phyloP scores from a whole-genome alignment of 1,140 invertebrate species.

The Lordiphosa clarofinis region DNA sequence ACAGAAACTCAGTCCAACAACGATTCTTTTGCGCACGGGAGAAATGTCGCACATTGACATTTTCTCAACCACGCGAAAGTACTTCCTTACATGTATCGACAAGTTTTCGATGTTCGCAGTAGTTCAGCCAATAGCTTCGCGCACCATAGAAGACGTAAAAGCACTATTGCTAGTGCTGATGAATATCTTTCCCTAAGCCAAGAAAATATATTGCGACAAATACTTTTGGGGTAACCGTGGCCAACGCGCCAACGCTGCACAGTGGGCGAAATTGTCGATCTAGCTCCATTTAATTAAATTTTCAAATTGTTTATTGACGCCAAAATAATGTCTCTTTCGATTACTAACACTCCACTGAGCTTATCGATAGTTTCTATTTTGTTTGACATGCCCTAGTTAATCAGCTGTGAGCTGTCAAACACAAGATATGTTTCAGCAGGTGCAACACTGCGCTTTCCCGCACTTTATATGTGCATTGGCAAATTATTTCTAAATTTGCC shows the following conservation, averaged over 20 bases:
- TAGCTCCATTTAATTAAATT: no score
- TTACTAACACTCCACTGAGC: no score
- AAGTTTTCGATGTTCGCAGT: slow-evolving; percentile 32
- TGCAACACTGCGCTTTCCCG: no score
- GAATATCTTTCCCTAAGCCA: slow-evolving; percentile 23
- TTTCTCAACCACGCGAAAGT: slow-evolving; percentile 16
- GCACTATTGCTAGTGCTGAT: slow-evolving; percentile 18
- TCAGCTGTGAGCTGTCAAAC: no score
- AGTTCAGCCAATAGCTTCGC: slow-evolving; percentile 20
- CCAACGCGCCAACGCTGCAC: neutral
- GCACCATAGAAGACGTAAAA: slow-evolving; percentile 19
- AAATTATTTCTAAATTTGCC: no score
- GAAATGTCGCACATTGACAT: slow-evolving; percentile 32
- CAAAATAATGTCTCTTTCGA: no score
- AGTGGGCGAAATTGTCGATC: no score
- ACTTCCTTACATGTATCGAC: slow-evolving; percentile 26
- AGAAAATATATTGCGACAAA: slow-evolving; percentile 25
- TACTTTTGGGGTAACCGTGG: neutral
- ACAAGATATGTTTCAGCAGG: no score
- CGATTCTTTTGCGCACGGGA: slow-evolving; percentile 8
- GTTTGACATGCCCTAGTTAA: no score
- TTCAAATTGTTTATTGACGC: no score
- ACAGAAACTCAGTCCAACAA: slow-evolving; percentile 18
- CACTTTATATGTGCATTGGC: no score
- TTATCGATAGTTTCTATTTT: no score